These are phyloP conservation scores for Antitype chi DNA, from an alignment of 2,888 invertebrate species.

Conservation along the genomic window DNA sequence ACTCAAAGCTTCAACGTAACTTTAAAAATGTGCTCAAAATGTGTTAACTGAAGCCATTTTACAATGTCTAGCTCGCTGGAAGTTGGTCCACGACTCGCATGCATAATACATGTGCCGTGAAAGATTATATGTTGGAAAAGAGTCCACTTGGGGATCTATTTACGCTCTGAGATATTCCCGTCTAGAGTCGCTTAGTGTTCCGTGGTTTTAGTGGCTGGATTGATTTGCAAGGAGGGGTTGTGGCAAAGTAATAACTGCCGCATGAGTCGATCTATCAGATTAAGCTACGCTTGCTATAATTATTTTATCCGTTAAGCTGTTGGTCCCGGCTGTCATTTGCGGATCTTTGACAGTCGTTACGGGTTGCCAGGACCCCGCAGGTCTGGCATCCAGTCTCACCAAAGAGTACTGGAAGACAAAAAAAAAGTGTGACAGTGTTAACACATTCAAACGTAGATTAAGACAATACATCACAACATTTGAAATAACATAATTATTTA, in stretches of 20 bases:
- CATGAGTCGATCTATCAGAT: too few relatives aligned
- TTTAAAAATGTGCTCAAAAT: conserved; percentile 57
- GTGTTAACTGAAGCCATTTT: conserved; percentile 61
- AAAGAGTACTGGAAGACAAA: too few relatives aligned
- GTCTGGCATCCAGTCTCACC: neutral
- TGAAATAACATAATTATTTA: too few relatives aligned
- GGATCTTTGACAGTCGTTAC: too few relatives aligned
- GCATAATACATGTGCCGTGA: conserved; percentile 57
- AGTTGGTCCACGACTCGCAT: conserved; percentile 48
- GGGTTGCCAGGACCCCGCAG: neutral
- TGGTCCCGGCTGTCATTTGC: too few relatives aligned
- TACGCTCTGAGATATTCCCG: conserved; percentile 46
- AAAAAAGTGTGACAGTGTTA: too few relatives aligned
- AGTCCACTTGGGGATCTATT: conserved; percentile 42
- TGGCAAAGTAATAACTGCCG: neutral
- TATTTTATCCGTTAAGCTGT: too few relatives aligned
- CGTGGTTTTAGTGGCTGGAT: neutral
- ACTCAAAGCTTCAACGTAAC: conserved; percentile 26
- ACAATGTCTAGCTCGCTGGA: conserved; percentile 46
- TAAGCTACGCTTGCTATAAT: neutral
- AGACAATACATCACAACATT: too few relatives aligned
- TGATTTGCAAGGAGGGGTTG: neutral
- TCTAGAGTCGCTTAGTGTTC: conserved; percentile 8
- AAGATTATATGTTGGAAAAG: conserved; percentile 49
- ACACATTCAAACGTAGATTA: too few relatives aligned